phyloP scores from a whole-genome alignment of 2,888 invertebrate species.

The Eupeodes luniger region DNA sequence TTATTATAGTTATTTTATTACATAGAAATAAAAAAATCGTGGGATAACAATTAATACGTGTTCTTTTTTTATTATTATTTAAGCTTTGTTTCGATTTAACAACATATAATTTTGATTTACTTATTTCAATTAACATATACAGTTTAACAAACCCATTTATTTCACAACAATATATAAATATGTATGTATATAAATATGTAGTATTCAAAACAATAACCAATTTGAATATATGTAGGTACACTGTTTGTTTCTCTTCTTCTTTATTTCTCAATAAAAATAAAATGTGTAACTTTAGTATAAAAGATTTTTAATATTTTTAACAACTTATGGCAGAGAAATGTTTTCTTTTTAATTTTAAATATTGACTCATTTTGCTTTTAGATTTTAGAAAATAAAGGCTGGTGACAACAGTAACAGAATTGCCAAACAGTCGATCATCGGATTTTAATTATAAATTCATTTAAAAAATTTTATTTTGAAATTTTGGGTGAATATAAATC shows the following conservation, averaged over 20 bases:
- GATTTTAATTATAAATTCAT: too few relatives aligned
- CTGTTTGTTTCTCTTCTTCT: slow-evolving; percentile 3
- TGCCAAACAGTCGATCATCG: not conserved
- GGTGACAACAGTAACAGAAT: not conserved
- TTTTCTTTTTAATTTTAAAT: not conserved
- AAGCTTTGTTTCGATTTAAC: slow-evolving; percentile 25
- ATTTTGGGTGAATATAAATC: too few relatives aligned
- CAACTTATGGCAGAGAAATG: not conserved
- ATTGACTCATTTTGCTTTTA: not conserved
- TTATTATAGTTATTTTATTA: slow-evolving; percentile 36
- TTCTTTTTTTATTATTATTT: slow-evolving; percentile 8
- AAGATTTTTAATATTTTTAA: not conserved
- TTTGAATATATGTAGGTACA: slow-evolving; percentile 16
- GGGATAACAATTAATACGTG: slow-evolving; percentile 44
- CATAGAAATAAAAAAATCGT: slow-evolving; percentile 40
- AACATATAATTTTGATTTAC: slow-evolving; percentile 39
- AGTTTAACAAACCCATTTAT: slow-evolving; percentile 48
- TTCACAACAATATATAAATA: slow-evolving; percentile 50
- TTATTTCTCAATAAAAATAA: not conserved
- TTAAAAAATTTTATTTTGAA: too few relatives aligned
- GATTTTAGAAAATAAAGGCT: not conserved
- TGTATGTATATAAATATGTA: slow-evolving; percentile 10
- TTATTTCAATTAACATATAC: not conserved
- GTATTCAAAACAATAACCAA: slow-evolving; percentile 41
- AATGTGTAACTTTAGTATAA: not conserved